Evolutionary conservation across 2,113 vertebrate species (phyloP).

Genomic region (Rhynchopsitta pachyrhyncha): DNA sequence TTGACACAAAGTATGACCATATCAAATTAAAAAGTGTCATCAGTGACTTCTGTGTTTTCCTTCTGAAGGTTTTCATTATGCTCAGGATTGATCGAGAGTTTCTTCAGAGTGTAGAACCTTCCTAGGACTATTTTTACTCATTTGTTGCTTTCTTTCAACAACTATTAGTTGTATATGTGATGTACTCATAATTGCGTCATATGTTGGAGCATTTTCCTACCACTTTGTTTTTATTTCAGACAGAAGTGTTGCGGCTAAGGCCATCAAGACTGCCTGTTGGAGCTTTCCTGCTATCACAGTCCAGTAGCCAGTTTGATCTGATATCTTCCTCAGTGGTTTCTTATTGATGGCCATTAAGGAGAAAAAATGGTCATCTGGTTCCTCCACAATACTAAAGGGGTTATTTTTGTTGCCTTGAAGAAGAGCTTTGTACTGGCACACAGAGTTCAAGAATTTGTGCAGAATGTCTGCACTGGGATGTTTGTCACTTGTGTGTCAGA

Average conservation of each 20-base stretch:
- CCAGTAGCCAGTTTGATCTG: neutral
- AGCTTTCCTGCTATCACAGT: neutral
- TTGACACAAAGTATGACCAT: neutral
- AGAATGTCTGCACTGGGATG: neutral
- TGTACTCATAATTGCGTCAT: neutral
- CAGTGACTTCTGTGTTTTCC: neutral
- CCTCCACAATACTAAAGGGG: neutral
- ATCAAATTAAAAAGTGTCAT: conserved; percentile 28
- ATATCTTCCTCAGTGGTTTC: neutral
- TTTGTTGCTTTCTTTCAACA: neutral
- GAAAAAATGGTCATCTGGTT: neutral
- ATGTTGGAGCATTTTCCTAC: neutral
- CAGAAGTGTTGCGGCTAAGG: neutral
- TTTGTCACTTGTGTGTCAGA: neutral
- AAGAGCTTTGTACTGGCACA: neutral
- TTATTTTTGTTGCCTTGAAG: neutral
- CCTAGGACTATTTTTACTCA: neutral
- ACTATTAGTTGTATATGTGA: neutral
- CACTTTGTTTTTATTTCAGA: neutral
- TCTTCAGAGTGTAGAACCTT: neutral
- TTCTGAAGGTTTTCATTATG: neutral
- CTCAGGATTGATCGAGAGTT: neutral
- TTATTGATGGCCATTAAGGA: neutral
- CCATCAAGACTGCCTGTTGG: neutral
- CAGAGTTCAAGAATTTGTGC: neutral